phyloP scores from a whole-genome alignment of 2,113 vertebrate genomes.

The Chloroceryle aenea region DNA sequence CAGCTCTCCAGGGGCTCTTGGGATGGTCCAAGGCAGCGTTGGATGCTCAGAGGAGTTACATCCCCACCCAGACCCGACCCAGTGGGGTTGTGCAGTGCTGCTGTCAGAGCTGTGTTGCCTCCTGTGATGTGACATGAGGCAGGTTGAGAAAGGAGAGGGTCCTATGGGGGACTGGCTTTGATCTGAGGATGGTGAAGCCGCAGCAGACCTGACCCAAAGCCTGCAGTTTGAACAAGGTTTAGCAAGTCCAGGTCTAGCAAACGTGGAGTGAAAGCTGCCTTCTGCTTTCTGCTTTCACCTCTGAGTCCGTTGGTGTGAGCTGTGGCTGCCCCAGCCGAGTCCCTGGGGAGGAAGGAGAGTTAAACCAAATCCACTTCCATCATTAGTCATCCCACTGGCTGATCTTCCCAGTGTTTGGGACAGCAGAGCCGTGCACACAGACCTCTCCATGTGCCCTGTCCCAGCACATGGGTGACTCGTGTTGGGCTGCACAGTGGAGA shows the following conservation, averaged over 20 bases:
- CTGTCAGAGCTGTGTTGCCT: fast-evolving
- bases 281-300: neutral
- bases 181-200: neutral
- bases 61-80: neutral
- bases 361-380: neutral
- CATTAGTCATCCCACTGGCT: neutral
- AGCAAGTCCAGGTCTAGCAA: neutral
- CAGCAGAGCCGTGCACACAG: neutral
- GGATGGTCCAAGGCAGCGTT: neutral
- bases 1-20: neutral
- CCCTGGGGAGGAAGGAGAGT: neutral
- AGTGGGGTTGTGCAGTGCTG: neutral
- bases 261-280: neutral
- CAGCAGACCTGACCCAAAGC: neutral
- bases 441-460: neutral
- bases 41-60: neutral
- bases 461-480: neutral
- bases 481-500: neutral
- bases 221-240: neutral
- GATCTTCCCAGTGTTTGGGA: neutral
- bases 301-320: fast-evolving
- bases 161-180: neutral
- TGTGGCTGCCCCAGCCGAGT: too few relatives aligned
- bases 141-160: neutral
- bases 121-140: neutral